Conservation (phyloP, 2,888 invertebrate species). For the Girardia tigrina region DNA sequence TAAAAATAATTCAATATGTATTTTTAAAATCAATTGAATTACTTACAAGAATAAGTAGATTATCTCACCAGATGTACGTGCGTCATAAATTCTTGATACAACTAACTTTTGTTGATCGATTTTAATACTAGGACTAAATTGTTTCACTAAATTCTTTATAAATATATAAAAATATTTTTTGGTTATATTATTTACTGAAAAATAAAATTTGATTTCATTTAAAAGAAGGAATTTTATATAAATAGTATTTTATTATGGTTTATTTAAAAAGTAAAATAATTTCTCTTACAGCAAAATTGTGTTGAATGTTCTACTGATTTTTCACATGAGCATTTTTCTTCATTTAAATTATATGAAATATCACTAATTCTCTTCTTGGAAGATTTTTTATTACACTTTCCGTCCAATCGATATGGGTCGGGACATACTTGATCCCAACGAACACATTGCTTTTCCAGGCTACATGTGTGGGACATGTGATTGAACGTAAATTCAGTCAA, state of each 20-base stretch:
- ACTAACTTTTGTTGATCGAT: too few relatives aligned
- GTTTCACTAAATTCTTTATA: too few relatives aligned
- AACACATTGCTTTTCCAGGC: conserved; percentile 30
- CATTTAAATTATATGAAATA: conserved; percentile 1
- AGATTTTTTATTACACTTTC: background rate
- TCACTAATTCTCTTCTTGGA: background rate
- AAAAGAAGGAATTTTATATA: too few relatives aligned
- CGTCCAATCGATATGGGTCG: background rate
- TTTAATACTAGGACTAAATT: background rate
- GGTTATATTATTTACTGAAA: too few relatives aligned
- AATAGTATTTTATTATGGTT: too few relatives aligned
- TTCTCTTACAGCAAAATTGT: conserved; percentile 30
- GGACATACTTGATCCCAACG: conserved; percentile 29
- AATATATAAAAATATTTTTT: too few relatives aligned
- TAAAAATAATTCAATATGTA: too few relatives aligned
- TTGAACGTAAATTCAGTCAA: conserved; percentile 27
- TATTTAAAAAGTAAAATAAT: background rate
- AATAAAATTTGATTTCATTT: background rate
- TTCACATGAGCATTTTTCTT: conserved; percentile 21
- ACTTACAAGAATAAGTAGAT: too few relatives aligned
- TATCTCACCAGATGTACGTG: too few relatives aligned
- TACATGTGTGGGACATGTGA: background rate
- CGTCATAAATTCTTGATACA: too few relatives aligned
- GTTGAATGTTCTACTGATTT: conserved; percentile 24
- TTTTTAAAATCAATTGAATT: too few relatives aligned